phyloP scores from a whole-genome alignment of 2,888 invertebrate genomes.

The Alloplasta piceator region DNA sequence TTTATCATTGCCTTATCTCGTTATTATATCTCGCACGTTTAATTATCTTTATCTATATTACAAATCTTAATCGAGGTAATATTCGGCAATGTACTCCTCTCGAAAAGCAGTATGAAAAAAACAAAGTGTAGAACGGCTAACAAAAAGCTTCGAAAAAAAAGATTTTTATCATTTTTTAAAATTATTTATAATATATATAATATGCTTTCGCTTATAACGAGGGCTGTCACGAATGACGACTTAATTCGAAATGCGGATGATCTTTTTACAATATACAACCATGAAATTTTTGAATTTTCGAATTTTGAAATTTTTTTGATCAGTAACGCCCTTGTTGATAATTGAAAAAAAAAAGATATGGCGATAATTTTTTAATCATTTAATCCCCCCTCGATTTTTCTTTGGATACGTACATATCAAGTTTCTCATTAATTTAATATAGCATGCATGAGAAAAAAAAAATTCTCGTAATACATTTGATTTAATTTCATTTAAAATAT shows the following conservation, averaged over 20 bases:
- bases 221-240: slow-evolving; percentile 40
- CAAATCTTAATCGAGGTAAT: slow-evolving; percentile 64
- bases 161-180: background rate
- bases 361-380: too few species aligned
- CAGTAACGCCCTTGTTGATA: background rate
- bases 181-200: too few species aligned
- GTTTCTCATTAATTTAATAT: background rate
- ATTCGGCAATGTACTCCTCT: slow-evolving; percentile 58
- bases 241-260: slow-evolving; percentile 46
- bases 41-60: slow-evolving; percentile 53
- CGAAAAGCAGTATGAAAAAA: slow-evolving; percentile 44
- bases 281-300: slow-evolving; percentile 30
- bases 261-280: slow-evolving; percentile 47
- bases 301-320: background rate
- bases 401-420: slow-evolving; percentile 3
- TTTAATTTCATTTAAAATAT: slow-evolving; percentile 60
- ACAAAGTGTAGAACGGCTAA: slow-evolving; percentile 16
- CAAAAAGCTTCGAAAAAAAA: slow-evolving; percentile 33
- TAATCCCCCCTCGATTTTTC: background rate
- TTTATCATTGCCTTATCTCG: background rate
- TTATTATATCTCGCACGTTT: background rate
- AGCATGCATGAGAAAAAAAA: background rate
- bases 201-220: slow-evolving; percentile 30
- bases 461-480: slow-evolving; percentile 53
- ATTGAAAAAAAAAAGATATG: background rate